A percentile compares a stretch with the other conserved stretches of the same genome.
These are phyloP conservation scores for Heliothis subflexa DNA, from an alignment of 1,140 invertebrate species.

Conservation along the genomic window DNA sequence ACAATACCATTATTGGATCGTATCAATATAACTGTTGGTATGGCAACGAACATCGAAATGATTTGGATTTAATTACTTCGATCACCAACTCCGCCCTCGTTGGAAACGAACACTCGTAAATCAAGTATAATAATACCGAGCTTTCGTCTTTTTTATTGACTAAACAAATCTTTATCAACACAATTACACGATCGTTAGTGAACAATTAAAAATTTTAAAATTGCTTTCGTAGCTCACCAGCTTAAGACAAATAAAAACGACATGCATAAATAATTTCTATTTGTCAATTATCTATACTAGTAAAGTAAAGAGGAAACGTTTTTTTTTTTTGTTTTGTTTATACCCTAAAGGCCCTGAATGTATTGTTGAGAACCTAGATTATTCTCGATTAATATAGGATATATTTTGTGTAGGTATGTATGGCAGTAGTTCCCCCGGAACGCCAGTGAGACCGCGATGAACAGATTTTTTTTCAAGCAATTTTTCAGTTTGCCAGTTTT, in stretches of 20 bases:
- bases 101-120: slow-evolving; percentile 72
- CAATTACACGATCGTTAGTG: slow-evolving; percentile 80
- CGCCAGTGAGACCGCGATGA: no score
- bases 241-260: slow-evolving; percentile 35
- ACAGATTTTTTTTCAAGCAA: no score
- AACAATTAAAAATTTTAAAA: slow-evolving; percentile 71
- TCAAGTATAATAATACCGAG: slow-evolving; percentile 77
- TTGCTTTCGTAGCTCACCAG: slow-evolving; percentile 56
- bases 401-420: no score
- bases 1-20: slow-evolving; percentile 61
- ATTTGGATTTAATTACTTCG: slow-evolving; percentile 78
- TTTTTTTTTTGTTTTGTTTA: no score
- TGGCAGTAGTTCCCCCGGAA: no score
- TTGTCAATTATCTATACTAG: neutral
- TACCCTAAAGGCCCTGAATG: no score
- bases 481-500: no score
- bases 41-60: slow-evolving; percentile 64
- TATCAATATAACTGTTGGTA: slow-evolving; percentile 65
- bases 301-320: no score
- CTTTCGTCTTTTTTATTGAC: slow-evolving; percentile 72
- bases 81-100: slow-evolving; percentile 68
- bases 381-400: no score
- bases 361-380: no score
- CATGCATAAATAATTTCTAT: neutral
- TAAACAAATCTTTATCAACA: slow-evolving; percentile 81